A percentile compares a stretch with the other conserved stretches of the same genome.
phyloP scores from a whole-genome alignment of 1,140 invertebrate species.

The silkworm (Bombyx mori) region ASM3026992v2 NC_085132.1:6240501-6241000 shows the following conservation, averaged over 20 bases:
- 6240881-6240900: constrained; percentile 29
- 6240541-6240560: too few species aligned
- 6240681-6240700: too few species aligned
- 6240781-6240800: constrained; percentile 36
- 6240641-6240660: too few species aligned
- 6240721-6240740: constrained; percentile 12
- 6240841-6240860: constrained; percentile 48
- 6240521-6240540: too few species aligned
- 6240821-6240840: constrained; percentile 59
- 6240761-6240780: constrained; percentile 21
- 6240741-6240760: constrained; percentile 15
- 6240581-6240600: too few species aligned
- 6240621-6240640: too few species aligned
- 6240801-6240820: constrained; percentile 55
- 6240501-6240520: too few species aligned
- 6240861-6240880: constrained; percentile 39
- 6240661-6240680: too few species aligned
- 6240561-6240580: too few species aligned
- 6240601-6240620: too few species aligned
- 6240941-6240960: constrained; percentile 26
- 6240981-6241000: constrained; percentile 16
- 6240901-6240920: constrained; percentile 42
- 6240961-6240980: constrained; percentile 17
- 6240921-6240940: constrained; percentile 48
- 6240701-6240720: background rate